Percentiles rank a stretch among this genome's conserved stretches.
These are phyloP conservation scores for Eupeodes luniger DNA, from an alignment of 2,888 invertebrate genomes.

Conservation along the genomic window DNA sequence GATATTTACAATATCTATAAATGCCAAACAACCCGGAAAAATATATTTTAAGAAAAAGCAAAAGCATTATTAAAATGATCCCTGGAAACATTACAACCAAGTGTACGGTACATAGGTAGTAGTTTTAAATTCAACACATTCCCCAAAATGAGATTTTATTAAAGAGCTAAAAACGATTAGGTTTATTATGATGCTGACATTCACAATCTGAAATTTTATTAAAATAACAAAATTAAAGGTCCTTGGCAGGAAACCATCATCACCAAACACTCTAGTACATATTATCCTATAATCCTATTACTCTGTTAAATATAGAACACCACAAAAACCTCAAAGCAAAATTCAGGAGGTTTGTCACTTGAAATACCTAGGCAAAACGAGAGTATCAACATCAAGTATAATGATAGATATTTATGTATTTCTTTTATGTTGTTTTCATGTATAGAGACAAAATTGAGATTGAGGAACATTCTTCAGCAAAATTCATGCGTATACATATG, in stretches of 20 bases:
- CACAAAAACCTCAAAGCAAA: constrained; percentile 43
- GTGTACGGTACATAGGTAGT: no score
- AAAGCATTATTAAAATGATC: no score
- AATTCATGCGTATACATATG: not conserved
- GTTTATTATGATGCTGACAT: constrained; percentile 26
- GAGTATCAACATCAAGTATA: constrained; percentile 7
- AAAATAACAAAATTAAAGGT: constrained; percentile 37
- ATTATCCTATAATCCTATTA: constrained; percentile 45
- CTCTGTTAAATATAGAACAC: constrained; percentile 24
- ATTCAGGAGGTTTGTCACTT: constrained; percentile 42
- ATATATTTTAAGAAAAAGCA: no score
- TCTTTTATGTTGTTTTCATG: not conserved
- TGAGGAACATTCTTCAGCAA: constrained; percentile 14
- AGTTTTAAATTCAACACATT: constrained; percentile 1
- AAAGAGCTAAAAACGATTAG: constrained; percentile 33
- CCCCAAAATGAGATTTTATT: constrained; percentile 9
- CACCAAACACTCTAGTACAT: constrained; percentile 18
- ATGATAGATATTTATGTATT: not conserved
- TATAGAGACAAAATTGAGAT: constrained; percentile 28
- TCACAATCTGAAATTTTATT: constrained; percentile 33
- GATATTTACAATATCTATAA: no score
- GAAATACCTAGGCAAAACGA: constrained; percentile 27
- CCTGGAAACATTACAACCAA: no score
- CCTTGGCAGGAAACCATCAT: constrained; percentile 31
- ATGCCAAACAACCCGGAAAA: no score